phyloP scores from a whole-genome alignment of 1,140 invertebrate genomes.

The Atta colombica region DNA sequence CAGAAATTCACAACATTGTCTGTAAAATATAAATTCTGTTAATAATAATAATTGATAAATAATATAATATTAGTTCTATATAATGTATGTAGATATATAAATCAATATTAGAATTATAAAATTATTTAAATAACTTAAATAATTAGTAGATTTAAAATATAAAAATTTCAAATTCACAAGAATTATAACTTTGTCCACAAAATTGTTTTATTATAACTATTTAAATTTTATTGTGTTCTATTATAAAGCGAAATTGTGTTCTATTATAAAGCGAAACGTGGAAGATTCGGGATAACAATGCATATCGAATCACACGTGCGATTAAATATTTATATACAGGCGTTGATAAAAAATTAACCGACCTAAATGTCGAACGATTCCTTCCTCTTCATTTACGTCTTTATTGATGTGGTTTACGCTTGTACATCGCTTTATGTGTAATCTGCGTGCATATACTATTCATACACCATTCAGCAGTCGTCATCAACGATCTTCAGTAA shows the following conservation, averaged over 20 bases:
- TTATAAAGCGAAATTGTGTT: constrained; percentile 19
- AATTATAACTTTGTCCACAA: not conserved
- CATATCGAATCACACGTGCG: not conserved
- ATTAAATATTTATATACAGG: constrained; percentile 28
- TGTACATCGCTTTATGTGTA: constrained; percentile 49
- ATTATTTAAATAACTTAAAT: not conserved
- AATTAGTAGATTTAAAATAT: no score
- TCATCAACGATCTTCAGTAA: constrained; percentile 32
- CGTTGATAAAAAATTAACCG: constrained; percentile 25
- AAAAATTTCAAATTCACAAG: no score
- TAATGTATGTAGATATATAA: not conserved
- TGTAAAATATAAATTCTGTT: not conserved
- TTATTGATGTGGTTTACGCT: constrained; percentile 31
- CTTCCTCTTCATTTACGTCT: constrained; percentile 50
- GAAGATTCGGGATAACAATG: constrained; percentile 19
- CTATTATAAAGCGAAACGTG: constrained; percentile 10
- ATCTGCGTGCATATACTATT: constrained; percentile 30
- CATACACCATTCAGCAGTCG: constrained; percentile 33
- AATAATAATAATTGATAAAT: not conserved
- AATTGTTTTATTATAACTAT: not conserved
- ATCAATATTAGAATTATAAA: not conserved
- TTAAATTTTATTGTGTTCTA: not conserved
- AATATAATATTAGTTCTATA: not conserved
- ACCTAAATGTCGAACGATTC: constrained; percentile 11
- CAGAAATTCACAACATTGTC: not conserved